Evolutionary conservation across 1,140 invertebrate genomes (phyloP).

Genomic region (Tetragnatha versicolor): DNA sequence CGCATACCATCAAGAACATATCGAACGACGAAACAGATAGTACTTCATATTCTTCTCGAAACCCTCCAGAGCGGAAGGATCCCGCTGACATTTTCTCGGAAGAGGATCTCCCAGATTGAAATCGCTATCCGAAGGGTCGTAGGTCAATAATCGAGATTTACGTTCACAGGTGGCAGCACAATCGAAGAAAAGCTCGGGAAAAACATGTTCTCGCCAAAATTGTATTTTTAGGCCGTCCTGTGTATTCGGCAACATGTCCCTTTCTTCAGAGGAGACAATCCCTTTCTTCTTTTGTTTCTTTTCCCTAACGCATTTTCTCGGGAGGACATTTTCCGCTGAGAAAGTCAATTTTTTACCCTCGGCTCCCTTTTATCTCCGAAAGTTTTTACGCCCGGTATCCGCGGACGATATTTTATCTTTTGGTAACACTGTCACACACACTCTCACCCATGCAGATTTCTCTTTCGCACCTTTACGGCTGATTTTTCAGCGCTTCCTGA

Average conservation of each 20-base stretch:
- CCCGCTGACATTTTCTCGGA: too few relatives aligned
- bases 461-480: too few relatives aligned
- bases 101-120: too few relatives aligned
- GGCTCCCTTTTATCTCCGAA: constrained; percentile 11
- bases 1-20: too few relatives aligned
- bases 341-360: constrained; percentile 32
- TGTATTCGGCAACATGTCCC: too few relatives aligned
- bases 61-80: too few relatives aligned
- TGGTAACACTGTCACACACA: not conserved
- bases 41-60: too few relatives aligned
- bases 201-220: constrained; percentile 9
- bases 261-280: not conserved
- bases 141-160: constrained; percentile 21
- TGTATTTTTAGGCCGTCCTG: constrained; percentile 9
- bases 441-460: too few relatives aligned
- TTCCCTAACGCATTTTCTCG: not conserved
- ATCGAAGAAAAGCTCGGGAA: not conserved
- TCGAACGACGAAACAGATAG: too few relatives aligned
- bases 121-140: not conserved
- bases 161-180: not conserved
- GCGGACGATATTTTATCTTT: constrained; percentile 10
- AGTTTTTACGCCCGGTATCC: not conserved
- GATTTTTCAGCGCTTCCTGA: too few relatives aligned
- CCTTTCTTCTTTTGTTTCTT: not conserved
- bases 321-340: constrained; percentile 28